phyloP scores from a whole-genome alignment of 2,113 vertebrate species.

The Pollachius pollachius region DNA sequence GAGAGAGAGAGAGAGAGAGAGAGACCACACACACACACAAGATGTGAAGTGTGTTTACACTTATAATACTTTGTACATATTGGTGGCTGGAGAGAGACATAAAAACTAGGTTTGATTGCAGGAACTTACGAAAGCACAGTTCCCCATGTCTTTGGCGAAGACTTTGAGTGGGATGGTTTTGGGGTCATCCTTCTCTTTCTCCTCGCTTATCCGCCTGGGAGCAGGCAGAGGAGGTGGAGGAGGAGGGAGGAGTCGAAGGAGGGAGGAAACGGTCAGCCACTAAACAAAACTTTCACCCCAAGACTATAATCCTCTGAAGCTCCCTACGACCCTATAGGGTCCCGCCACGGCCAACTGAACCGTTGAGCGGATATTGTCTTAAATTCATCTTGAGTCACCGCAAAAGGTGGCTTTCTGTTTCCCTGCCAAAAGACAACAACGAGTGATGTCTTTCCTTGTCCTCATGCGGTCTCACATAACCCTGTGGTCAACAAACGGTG shows the following conservation, averaged over 20 bases:
- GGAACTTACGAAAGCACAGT: slow-evolving; percentile 86
- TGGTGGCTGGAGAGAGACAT: not conserved
- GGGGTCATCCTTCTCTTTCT: slow-evolving; percentile 89
- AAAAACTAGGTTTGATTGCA: slow-evolving; percentile 3
- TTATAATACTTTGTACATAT: no score
- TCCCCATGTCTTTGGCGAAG: slow-evolving; percentile 88
- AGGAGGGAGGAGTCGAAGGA: not conserved
- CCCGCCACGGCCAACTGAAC: no score
- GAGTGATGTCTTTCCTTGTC: no score
- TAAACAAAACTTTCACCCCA: not conserved
- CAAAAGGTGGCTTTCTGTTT: not conserved
- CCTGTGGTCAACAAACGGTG: not conserved
- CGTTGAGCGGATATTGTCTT: no score
- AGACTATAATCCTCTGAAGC: not conserved
- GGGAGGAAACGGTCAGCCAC: not conserved
- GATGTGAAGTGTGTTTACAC: no score
- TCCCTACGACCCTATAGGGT: no score
- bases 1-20: not conserved
- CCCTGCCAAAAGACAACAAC: no score
- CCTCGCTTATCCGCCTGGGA: slow-evolving; percentile 85
- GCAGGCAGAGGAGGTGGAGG: slow-evolving; percentile 36
- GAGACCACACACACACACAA: no score
- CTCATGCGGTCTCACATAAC: not conserved
- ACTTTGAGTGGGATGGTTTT: slow-evolving; percentile 92
- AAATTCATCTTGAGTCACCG: not conserved